phyloP scores from a whole-genome alignment of 2,797 vertebrate genomes.

The Phyllotis vaccarum region DNA sequence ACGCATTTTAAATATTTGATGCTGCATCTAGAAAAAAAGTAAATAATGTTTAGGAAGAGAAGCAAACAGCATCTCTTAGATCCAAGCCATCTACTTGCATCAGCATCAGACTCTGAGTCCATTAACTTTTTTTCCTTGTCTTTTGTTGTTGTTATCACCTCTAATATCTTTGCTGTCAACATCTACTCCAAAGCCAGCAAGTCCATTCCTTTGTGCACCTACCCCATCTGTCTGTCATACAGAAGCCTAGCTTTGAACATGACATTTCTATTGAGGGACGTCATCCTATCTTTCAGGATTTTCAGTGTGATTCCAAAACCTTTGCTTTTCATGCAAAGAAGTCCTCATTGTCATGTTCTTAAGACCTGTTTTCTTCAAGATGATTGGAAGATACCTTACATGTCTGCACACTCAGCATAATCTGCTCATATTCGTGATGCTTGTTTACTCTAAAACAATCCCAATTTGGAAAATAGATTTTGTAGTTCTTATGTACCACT shows the following conservation, averaged over 20 bases:
- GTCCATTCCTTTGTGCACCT: accelerated
- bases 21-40: neutral
- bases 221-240: neutral
- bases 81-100: accelerated
- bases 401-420: neutral
- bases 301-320: neutral
- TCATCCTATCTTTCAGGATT: neutral
- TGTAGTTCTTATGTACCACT: neutral
- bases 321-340: neutral
- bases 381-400: neutral
- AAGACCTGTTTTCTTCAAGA: accelerated
- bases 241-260: neutral
- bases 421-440: neutral
- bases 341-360: neutral
- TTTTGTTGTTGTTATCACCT: too few species aligned
- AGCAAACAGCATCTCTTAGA: accelerated
- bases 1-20: conserved; percentile 22
- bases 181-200: neutral
- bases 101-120: accelerated
- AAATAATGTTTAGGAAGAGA: neutral
- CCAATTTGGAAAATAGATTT: neutral
- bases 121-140: accelerated
- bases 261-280: too few species aligned
- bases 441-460: neutral
- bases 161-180: neutral